A percentile compares a stretch with the other conserved stretches of the same genome.
Conservation (phyloP, 2,888 invertebrate genomes). For the Phlogophora meticulosa region DNA sequence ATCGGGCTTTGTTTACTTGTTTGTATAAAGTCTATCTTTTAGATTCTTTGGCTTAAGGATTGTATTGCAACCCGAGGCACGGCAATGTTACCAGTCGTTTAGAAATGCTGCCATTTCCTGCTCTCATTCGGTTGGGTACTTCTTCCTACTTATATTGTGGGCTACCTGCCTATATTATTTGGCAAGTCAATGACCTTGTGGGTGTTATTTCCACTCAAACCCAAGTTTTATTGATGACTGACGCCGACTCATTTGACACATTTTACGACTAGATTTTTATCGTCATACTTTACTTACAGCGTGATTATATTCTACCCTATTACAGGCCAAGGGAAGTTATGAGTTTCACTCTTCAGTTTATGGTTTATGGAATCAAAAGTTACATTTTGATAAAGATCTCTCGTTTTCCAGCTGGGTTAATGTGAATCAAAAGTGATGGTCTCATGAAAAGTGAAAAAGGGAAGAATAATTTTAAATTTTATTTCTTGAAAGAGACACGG, state of each 20-base stretch:
- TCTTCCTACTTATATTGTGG: too few species aligned
- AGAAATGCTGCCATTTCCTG: background rate
- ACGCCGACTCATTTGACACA: constrained; percentile 55
- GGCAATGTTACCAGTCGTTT: background rate
- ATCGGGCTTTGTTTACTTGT: constrained; percentile 1
- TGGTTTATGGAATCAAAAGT: constrained; percentile 40
- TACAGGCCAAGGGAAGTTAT: constrained; percentile 35
- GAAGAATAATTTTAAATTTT: constrained; percentile 22
- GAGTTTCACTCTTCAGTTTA: constrained; percentile 44
- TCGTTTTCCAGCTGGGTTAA: constrained; percentile 26
- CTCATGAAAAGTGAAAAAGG: constrained; percentile 10
- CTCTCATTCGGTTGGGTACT: background rate
- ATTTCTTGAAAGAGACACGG: background rate
- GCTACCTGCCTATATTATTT: constrained; percentile 5
- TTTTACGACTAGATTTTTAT: constrained; percentile 65
- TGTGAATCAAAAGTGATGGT: constrained; percentile 26
- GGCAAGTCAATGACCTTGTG: constrained; percentile 30
- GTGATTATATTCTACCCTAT: constrained; percentile 57
- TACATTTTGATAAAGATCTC: constrained; percentile 34
- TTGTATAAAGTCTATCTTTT: background rate
- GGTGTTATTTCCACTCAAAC: constrained; percentile 31
- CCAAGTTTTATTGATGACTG: constrained; percentile 57
- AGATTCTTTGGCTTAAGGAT: background rate
- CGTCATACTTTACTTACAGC: constrained; percentile 46
- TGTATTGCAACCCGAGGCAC: too few species aligned